These are phyloP conservation scores for Aporrectodea caliginosa DNA, from an alignment of 1,140 invertebrate species.

Conservation along the genomic window DNA sequence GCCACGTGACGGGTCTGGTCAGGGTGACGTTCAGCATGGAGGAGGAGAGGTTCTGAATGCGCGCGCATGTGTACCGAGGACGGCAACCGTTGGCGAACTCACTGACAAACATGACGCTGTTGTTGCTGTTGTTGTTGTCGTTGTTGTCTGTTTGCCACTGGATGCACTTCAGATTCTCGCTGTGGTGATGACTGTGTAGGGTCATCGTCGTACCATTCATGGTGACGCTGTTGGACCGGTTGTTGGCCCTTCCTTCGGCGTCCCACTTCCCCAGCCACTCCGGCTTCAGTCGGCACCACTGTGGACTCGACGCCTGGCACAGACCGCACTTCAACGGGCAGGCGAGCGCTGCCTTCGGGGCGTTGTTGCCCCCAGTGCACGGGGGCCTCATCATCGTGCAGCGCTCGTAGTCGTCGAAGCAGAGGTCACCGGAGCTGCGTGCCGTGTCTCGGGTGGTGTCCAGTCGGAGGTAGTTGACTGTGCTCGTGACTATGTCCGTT, in stretches of 20 bases:
- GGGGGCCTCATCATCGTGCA: conserved; percentile 13
- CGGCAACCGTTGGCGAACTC: conserved; percentile 27
- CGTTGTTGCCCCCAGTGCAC: conserved; percentile 8
- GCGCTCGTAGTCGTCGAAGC: conserved; percentile 27
- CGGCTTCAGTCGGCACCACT: conserved; percentile 1
- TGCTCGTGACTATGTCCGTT: neutral
- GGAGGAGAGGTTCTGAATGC: conserved; percentile 15
- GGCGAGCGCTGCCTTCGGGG: conserved; percentile 19
- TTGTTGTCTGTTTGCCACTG: conserved; percentile 8
- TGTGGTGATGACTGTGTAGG: neutral
- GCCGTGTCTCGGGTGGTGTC: conserved; percentile 20
- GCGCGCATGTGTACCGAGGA: conserved; percentile 24
- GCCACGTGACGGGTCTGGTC: conserved; percentile 1
- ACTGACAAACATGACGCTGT: conserved; percentile 17
- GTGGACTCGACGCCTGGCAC: conserved; percentile 19
- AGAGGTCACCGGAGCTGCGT: conserved; percentile 1
- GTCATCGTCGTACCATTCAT: conserved; percentile 11
- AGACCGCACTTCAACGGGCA: conserved; percentile 23
- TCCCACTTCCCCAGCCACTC: conserved; percentile 19
- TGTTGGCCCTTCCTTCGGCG: neutral
- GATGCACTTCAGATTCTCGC: conserved; percentile 19
- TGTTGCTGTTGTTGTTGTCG: conserved; percentile 8
- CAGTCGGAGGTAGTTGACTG: conserved; percentile 21
- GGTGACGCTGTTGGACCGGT: conserved; percentile 10
- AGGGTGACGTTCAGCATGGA: conserved; percentile 13